Evolutionary conservation across 2,797 vertebrate species (phyloP).

Genomic region (Aldrovandia affinis): DNA sequence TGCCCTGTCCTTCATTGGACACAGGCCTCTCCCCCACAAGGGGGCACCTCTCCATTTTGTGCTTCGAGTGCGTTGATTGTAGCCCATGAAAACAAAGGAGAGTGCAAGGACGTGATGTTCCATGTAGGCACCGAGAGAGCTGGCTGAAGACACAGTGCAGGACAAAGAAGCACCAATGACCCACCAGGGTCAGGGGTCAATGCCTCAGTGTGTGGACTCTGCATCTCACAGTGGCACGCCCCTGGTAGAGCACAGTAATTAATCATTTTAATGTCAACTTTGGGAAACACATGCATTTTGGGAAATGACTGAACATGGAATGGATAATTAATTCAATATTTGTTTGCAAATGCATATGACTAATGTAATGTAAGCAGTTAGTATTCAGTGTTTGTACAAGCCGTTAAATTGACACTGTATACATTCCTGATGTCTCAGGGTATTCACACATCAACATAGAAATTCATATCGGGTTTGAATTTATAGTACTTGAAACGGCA

Average conservation of each 20-base stretch:
- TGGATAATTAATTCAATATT: neutral
- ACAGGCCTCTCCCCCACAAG: neutral
- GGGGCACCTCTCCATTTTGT: neutral
- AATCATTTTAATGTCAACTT: neutral
- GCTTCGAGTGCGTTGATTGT: neutral
- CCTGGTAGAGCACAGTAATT: neutral
- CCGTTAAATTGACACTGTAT: constrained; percentile 6
- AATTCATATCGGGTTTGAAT: neutral
- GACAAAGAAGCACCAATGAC: neutral
- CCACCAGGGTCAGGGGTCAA: neutral
- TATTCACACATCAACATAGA: neutral
- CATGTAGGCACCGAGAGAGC: neutral
- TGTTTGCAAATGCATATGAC: neutral
- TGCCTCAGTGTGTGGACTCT: neutral
- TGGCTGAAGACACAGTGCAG: neutral
- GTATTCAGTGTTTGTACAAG: neutral
- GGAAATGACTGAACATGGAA: neutral
- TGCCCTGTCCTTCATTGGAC: neutral
- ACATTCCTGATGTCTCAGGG: neutral
- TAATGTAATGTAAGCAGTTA: neutral
- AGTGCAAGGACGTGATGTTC: neutral
- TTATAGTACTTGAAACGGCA: neutral
- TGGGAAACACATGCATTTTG: neutral
- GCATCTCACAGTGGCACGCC: neutral
- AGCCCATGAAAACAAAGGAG: neutral